Conservation (phyloP, 2,888 invertebrate species). For the Micropterix aruncella region DNA sequence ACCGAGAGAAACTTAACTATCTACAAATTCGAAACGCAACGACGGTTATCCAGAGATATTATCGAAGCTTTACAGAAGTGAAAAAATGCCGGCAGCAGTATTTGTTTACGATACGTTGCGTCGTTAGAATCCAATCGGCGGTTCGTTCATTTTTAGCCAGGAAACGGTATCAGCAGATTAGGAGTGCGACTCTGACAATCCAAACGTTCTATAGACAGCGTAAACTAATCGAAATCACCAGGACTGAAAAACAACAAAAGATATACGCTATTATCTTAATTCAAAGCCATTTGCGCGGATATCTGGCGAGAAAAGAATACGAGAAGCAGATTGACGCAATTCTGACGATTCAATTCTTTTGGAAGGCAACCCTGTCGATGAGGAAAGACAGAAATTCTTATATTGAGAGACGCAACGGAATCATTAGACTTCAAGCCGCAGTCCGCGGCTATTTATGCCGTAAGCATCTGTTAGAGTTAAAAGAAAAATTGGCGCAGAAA, state of each 20-base stretch:
- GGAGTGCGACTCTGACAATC: conserved; percentile 19
- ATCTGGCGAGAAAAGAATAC: conserved; percentile 10
- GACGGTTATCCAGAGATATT: conserved; percentile 23
- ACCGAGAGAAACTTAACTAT: conserved; percentile 18
- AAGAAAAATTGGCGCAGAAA: conserved; percentile 26
- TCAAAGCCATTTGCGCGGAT: conserved; percentile 16
- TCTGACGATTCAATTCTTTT: conserved; percentile 20
- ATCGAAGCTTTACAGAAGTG: conserved; percentile 22
- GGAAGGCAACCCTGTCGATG: conserved; percentile 22
- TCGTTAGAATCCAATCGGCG: conserved; percentile 19
- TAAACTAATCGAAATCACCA: conserved; percentile 10
- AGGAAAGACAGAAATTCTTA: conserved; percentile 18
- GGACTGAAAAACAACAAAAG: background rate
- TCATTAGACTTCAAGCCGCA: conserved; percentile 27
- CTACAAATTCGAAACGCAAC: conserved; percentile 17
- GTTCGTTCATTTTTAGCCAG: conserved; percentile 20
- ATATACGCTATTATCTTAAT: conserved; percentile 12
- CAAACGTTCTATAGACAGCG: conserved; percentile 28
- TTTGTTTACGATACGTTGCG: conserved; percentile 23
- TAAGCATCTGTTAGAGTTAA: conserved; percentile 27
- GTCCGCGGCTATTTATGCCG: conserved; percentile 36
- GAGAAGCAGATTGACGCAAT: conserved; percentile 13
- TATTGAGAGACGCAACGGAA: conserved; percentile 10
- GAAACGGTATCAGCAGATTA: conserved; percentile 19
- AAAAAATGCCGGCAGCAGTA: conserved; percentile 9